These are phyloP conservation scores for Mus minutoides DNA, from an alignment of 2,797 vertebrate genomes.

Conservation along the genomic window DNA sequence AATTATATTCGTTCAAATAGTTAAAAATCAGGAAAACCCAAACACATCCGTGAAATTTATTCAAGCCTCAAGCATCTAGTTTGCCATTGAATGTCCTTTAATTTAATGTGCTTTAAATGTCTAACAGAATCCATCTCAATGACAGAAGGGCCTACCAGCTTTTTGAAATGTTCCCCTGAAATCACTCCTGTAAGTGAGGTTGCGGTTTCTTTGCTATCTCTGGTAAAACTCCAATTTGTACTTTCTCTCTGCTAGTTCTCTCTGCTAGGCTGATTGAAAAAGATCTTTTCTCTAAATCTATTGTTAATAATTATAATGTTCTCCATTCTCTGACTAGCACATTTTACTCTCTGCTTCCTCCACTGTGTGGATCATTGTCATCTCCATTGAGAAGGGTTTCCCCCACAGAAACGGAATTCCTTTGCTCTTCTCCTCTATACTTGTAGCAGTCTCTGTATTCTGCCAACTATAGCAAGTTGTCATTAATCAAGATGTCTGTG, in stretches of 20 bases:
- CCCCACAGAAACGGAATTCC: neutral
- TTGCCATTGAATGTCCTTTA: conserved; percentile 10
- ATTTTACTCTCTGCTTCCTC: neutral
- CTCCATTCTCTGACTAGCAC: neutral
- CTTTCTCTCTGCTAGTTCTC: neutral
- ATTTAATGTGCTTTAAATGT: neutral
- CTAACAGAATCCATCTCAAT: neutral
- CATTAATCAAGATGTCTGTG: neutral
- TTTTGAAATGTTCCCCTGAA: neutral
- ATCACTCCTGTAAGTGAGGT: neutral
- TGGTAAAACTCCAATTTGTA: neutral
- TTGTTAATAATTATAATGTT: neutral
- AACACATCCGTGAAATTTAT: conserved; percentile 9
- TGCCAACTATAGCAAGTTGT: neutral
- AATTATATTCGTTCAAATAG: conserved; percentile 36
- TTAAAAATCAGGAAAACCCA: neutral
- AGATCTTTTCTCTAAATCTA: neutral
- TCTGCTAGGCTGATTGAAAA: neutral
- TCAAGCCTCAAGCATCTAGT: neutral
- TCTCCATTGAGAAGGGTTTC: neutral
- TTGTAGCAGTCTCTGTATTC: neutral
- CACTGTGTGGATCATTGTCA: neutral
- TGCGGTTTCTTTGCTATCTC: neutral
- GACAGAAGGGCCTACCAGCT: neutral
- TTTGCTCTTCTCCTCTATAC: neutral